Evolutionary conservation across 2,888 invertebrate species (phyloP).

Genomic region (Synergus itoensis): DNA sequence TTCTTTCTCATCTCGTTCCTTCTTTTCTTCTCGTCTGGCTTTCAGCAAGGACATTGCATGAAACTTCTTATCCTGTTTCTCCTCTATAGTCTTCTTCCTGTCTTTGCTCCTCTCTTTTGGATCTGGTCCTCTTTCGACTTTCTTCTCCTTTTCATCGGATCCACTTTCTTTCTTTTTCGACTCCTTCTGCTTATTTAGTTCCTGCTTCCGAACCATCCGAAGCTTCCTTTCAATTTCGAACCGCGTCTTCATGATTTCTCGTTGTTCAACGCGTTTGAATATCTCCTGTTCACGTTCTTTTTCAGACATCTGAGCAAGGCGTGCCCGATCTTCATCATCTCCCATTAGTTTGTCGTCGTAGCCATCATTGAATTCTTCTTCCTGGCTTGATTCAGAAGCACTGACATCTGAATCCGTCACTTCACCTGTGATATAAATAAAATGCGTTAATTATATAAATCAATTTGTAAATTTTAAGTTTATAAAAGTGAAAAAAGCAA

Average conservation of each 20-base stretch:
- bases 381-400: slow-evolving; percentile 84
- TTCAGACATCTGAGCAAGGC: slow-evolving; percentile 95
- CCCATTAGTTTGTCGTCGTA: slow-evolving; percentile 98
- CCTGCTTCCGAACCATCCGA: slow-evolving; percentile 88
- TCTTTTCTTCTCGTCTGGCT: slow-evolving; percentile 94
- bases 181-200: slow-evolving; percentile 81
- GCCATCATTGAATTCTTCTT: slow-evolving; percentile 96
- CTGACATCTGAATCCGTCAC: slow-evolving; percentile 85
- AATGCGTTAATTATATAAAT: neutral
- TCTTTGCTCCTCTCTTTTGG: slow-evolving; percentile 90
- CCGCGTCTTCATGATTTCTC: slow-evolving; percentile 95
- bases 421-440: slow-evolving; percentile 81
- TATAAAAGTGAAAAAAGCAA: neutral
- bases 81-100: slow-evolving; percentile 94
- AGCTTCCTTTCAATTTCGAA: slow-evolving; percentile 98
- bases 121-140: slow-evolving; percentile 79
- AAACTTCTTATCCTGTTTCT: slow-evolving; percentile 91
- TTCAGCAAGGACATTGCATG: slow-evolving; percentile 96
- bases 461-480: neutral
- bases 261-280: slow-evolving; percentile 96
- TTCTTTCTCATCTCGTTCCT: slow-evolving; percentile 82
- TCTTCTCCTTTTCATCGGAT: slow-evolving; percentile 80
- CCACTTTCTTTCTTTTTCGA: slow-evolving; percentile 77
- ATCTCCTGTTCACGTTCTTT: slow-evolving; percentile 98
- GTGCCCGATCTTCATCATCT: slow-evolving; percentile 95